Percentiles rank a stretch among this genome's conserved stretches.
phyloP scores from a whole-genome alignment of 2,113 vertebrate species.

The Mastomys natalensis region DNA sequence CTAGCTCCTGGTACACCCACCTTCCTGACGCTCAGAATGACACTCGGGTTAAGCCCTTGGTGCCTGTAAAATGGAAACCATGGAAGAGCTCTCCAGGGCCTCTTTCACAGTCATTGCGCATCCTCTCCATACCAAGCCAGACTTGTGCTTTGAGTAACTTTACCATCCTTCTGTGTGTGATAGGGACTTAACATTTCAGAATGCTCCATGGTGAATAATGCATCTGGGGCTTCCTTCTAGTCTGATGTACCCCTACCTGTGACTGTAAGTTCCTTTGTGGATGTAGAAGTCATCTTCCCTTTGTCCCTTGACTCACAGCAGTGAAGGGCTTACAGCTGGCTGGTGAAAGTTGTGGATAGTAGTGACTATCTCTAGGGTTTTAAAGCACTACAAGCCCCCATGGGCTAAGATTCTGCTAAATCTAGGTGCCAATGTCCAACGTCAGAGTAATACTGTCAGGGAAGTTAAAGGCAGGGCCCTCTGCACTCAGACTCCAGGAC shows the following conservation, averaged over 20 bases:
- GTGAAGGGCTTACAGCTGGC: neutral
- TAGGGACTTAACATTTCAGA: neutral
- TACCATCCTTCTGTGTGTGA: neutral
- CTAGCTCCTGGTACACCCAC: neutral
- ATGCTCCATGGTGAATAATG: neutral
- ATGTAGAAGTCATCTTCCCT: neutral
- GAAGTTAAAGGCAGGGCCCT: neutral
- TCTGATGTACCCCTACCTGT: neutral
- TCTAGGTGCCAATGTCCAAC: neutral
- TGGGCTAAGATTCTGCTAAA: neutral
- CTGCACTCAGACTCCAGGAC: neutral
- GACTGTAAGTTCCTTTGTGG: neutral
- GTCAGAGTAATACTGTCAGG: neutral
- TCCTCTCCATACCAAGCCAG: neutral
- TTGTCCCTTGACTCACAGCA: neutral
- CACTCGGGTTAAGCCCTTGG: neutral
- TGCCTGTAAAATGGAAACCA: neutral
- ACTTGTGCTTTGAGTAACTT: neutral
- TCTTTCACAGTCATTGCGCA: neutral
- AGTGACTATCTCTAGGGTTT: neutral
- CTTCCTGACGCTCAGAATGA: neutral
- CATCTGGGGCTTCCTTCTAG: neutral
- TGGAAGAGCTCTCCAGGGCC: neutral
- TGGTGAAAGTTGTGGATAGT: neutral
- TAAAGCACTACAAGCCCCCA: neutral